phyloP scores from a whole-genome alignment of 2,888 invertebrate species.

The Onchidella celtica region DNA sequence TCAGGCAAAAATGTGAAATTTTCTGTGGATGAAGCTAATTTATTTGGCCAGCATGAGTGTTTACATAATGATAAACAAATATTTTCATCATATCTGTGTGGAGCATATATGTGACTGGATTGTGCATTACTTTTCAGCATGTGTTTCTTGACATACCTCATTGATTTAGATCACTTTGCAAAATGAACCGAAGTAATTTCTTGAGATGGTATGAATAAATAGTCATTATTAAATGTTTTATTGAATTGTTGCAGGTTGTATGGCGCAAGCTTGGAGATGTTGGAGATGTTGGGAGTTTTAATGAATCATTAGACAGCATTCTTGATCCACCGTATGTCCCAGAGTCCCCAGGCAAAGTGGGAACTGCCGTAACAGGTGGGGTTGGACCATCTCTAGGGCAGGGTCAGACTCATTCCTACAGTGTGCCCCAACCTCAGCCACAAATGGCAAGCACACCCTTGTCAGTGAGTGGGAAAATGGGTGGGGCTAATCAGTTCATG shows the following conservation, averaged over 20 bases:
- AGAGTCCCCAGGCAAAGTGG: conserved; percentile 20
- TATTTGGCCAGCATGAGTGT: too few species aligned
- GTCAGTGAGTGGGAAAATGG: conserved; percentile 10
- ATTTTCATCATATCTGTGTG: too few species aligned
- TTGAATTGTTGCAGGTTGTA: conserved; percentile 75
- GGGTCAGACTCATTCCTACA: conserved; percentile 31
- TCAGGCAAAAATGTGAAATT: too few species aligned
- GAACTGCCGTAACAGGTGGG: neutral
- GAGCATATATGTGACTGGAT: too few species aligned
- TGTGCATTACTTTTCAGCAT: too few species aligned
- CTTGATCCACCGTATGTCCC: conserved; percentile 44
- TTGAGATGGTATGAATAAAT: too few species aligned
- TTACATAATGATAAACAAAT: too few species aligned
- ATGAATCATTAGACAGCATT: conserved; percentile 48
- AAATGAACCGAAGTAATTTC: too few species aligned
- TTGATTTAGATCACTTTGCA: too few species aligned
- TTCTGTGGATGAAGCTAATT: too few species aligned
- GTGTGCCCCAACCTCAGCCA: conserved; percentile 36
- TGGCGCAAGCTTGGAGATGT: conserved; percentile 74
- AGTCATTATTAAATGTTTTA: too few species aligned
- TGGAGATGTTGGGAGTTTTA: conserved; percentile 49
- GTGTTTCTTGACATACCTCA: too few species aligned
- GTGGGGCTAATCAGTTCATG: neutral
- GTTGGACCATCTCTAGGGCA: neutral
- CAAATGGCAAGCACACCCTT: conserved; percentile 43